A percentile compares a stretch with the other conserved stretches of the same genome.
Evolutionary conservation across 2,113 vertebrate genomes (phyloP).

Genomic region (Dascyllus trimaculatus): DNA sequence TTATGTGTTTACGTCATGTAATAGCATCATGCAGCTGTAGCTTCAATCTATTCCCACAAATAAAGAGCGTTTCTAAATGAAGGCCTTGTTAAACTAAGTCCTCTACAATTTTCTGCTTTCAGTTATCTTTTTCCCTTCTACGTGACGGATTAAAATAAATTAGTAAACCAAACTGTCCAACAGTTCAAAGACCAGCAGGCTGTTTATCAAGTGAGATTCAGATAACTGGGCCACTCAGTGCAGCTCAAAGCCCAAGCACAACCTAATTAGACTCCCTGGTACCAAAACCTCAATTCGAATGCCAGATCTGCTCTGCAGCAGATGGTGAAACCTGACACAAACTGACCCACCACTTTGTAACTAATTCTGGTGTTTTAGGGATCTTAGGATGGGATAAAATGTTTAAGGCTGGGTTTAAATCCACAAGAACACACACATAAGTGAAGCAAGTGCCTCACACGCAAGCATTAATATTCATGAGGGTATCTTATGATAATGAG

Average conservation of each 20-base stretch:
- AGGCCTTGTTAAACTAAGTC: too few relatives aligned
- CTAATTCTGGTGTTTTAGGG: neutral
- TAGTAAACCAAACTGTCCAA: too few relatives aligned
- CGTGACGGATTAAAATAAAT: too few relatives aligned
- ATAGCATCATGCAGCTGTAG: too few relatives aligned
- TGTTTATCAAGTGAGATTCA: conserved; percentile 6
- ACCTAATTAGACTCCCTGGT: conserved; percentile 22
- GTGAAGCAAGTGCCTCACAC: neutral
- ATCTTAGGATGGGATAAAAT: neutral
- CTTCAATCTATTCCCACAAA: too few relatives aligned
- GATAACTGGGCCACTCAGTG: neutral
- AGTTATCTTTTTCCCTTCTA: too few relatives aligned
- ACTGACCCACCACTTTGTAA: neutral
- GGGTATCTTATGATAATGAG: neutral
- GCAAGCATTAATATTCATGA: neutral
- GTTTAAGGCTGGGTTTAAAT: neutral
- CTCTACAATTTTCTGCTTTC: too few relatives aligned
- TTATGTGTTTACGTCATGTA: too few relatives aligned
- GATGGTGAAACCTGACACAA: conserved; percentile 1
- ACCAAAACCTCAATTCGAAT: neutral
- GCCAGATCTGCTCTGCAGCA: conserved; percentile 23
- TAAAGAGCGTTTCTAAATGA: too few relatives aligned
- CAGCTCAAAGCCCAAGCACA: neutral
- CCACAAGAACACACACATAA: neutral
- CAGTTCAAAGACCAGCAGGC: neutral